Base-by-base conservation (phyloP, 2,797 vertebrate species). In the Loris lydekkerianus region DNA sequence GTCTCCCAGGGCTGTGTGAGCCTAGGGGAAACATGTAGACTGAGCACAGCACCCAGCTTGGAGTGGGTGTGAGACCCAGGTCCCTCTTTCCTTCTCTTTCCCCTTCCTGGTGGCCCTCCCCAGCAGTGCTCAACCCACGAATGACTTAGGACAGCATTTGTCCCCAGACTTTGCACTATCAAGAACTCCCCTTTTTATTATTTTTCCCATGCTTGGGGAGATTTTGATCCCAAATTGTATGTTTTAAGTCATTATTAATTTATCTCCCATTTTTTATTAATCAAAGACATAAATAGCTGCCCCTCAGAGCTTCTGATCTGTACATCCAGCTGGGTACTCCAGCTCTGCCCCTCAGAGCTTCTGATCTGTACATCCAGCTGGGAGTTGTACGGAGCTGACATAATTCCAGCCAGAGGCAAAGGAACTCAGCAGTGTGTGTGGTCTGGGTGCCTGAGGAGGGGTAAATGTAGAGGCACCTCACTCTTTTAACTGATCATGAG, bases 241-340 rank as follows among this genome's bases (percentile, higher is more conserved):
- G 75, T 82, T 78, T 96, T 95, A 95, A 93, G 67, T 95, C 80
- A 89, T 96, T 94, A 96, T 95, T 97, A 69, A 95, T 95, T 95
- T 95, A 93, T 70, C 83, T 86, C 61, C 61, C 80, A 88, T 96
- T 94, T 95, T 96, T 97, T 96, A 96, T 96, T 96, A 93, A 96
- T 96, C 93, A 97, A 95, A 96, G 91, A 95, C 82, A 29, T 76
- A 69, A 82, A 89, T 63, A 85, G 53, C 81, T 93, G 34, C 72
- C 83, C 81, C 81, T 94, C 69, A 7, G 78, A 95, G 91, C 86
- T 89, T 95, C 95, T 86, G 93, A 83, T 93, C 88, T 95, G 65
- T 53, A 49, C 53, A 56, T 46, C 88, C 73, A 31, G 43, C 95
- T 34, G 67, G 73, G 81, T n/a, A n/a, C n/a, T n/a, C n/a, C n/a